Base-by-base conservation (phyloP, 2,113 vertebrate species). In the Vidua chalybeata region DNA sequence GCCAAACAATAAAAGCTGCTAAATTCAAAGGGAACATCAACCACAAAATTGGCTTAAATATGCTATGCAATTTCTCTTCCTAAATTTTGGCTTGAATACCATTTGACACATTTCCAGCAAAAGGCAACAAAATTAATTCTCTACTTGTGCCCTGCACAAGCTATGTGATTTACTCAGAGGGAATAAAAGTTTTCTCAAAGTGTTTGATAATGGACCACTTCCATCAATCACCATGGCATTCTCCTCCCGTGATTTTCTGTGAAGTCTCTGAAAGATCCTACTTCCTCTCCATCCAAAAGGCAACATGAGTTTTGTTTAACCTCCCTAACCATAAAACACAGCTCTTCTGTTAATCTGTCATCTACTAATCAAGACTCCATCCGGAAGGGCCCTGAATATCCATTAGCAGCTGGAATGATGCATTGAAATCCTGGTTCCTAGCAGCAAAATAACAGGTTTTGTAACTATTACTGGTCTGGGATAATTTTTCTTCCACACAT, bases 181-280 rank as follows among this genome's bases (percentile, higher is more conserved):
- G 96, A 97, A 98, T 94, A 90, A 90, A 97, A 94, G 97, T 98
- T 98, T 98, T 94, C 96, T 97, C 93, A 72, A 92, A 93, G 91
- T 89, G 74, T 93, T 96, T 94, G 92, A 95, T 94, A 95, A 96
- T 75, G 94, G 93, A 96, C 76, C 68, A 64, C 69, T 78, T 94
- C 96, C 96, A 98, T 98, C 97, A 97, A 96, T 98, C 98, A 97
- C 89, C 30, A 13, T 91, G 97, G 96, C 97, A 97, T 74, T 66
- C 77, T 94, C 89, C 48, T 93, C 90, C 95, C 22, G 23, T 94
- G 98, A 97, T 97, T 98, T 97, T 87, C 94, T 97, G 96, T 33
- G 69, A 96, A 95, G 95, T 94, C 95, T 96, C 95, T 77, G 71
- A 95, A 91, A 89, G 88, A 94, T 96, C 93, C 89, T 43, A 62